Conservation (phyloP, 2,888 invertebrate species). For the Heliconius aoede region DNA sequence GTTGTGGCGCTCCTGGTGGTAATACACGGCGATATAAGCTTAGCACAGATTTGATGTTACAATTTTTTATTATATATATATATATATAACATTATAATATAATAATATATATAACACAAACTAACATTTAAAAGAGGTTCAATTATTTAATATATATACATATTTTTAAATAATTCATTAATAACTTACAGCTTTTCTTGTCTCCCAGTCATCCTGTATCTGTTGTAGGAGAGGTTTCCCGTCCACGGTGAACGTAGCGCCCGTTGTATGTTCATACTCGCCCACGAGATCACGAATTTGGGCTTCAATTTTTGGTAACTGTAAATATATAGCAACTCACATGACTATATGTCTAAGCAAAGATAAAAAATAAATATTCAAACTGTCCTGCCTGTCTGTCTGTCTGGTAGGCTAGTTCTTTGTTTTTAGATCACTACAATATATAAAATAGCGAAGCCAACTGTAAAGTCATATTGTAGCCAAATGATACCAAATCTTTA, state of each 20-base stretch:
- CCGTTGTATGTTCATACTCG: conserved; percentile 81
- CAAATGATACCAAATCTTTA: background rate
- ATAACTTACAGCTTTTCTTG: conserved; percentile 81
- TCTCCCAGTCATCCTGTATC: conserved; percentile 85
- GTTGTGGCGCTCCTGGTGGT: conserved; percentile 80
- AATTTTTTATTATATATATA: too few species aligned
- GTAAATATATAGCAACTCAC: conserved; percentile 44
- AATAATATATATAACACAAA: too few species aligned
- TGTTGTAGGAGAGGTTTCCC: conserved; percentile 85
- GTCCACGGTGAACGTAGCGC: conserved; percentile 84
- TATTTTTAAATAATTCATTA: background rate
- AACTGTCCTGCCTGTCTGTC: too few species aligned
- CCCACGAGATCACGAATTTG: conserved; percentile 83
- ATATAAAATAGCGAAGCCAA: background rate
- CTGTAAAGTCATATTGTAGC: background rate
- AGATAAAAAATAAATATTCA: background rate
- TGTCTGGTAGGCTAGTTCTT: too few species aligned
- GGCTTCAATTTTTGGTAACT: conserved; percentile 89
- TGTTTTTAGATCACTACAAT: too few species aligned
- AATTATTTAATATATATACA: background rate
- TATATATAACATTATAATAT: too few species aligned
- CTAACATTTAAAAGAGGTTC: too few species aligned
- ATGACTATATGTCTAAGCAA: background rate
- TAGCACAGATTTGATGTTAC: too few species aligned
- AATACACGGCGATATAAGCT: too few species aligned